Base-by-base conservation (phyloP, 37 sponge, comb jelly and placozoan genomes). In the Geodia barretti region DNA sequence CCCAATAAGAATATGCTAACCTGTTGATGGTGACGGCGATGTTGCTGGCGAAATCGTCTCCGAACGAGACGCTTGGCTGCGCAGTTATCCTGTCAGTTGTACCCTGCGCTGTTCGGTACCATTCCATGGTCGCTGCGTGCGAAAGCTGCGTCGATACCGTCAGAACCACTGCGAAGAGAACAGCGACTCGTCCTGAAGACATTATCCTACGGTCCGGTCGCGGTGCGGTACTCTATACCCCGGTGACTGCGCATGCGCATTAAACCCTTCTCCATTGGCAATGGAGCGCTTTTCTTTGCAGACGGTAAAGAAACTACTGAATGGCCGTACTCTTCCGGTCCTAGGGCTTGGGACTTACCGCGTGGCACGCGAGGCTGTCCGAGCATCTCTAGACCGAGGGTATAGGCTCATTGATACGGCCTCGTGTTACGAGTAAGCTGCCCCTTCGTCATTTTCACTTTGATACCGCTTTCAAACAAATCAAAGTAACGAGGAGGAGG, bases 361-460 rank as follows among this genome's bases (percentile, higher is more conserved):
- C 54, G 68, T 0, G 38, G 33, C 11, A 28, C 24, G 47, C 25
- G 29, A 78, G 54, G 77, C 81, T 36, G 74, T 83, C 25, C 73
- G 59, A 4, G 40, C 64, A 31, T 81, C 92, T n/a, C 68, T 95
- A 9, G 37, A 91, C 41, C 59, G 33, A 41, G 92, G 95, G 21
- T 91, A 88, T 80, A 68, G 92, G 41, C 82, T 87, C 59, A 61
- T 95, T 24, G 95, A 95, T 69, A 95, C 92, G 23, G 92, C 92
- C 31, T 35, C 83, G 25, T 59, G 78, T 0, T 95, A 95, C 71
- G 60, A 38, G 86, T 86, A 61, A 79, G 73, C 7, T 20, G 4
- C 23, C 4, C 37, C 9, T 29, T 24, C 4, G 8, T 29, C 66
- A 28, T 74, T 43, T 2, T 4, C 14, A n/a, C 28, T 5, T 8